phyloP scores from a whole-genome alignment of 2,888 invertebrate species.

The Glomeris marginata region DNA sequence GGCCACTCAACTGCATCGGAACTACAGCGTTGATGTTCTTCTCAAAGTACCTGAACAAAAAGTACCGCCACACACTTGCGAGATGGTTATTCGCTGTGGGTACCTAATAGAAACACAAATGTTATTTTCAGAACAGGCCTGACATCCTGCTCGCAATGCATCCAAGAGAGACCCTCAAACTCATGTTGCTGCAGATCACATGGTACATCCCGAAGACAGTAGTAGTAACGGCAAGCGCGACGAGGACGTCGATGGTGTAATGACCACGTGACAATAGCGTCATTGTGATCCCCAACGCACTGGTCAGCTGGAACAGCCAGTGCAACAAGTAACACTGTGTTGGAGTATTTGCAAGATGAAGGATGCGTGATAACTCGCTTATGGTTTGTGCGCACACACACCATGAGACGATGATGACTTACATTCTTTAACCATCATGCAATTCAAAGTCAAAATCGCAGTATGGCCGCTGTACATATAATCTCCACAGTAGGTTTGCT shows the following conservation, averaged over 20 bases:
- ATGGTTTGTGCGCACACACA: too few species aligned
- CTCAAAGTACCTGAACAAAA: slow-evolving; percentile 72
- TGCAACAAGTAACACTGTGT: slow-evolving; percentile 56
- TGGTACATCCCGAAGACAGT: slow-evolving; percentile 84
- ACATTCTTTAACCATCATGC: slow-evolving; percentile 70
- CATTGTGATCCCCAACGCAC: slow-evolving; percentile 57
- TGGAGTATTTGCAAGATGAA: slow-evolving; percentile 54
- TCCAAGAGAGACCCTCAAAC: too few species aligned
- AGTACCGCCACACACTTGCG: slow-evolving; percentile 76
- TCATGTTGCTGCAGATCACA: slow-evolving; percentile 57
- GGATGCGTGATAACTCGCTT: too few species aligned
- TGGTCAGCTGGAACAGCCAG: slow-evolving; percentile 58
- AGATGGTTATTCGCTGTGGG: slow-evolving; percentile 50
- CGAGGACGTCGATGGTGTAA: slow-evolving; percentile 78
- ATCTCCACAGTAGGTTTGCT: too few species aligned
- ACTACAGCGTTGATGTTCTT: slow-evolving; percentile 67
- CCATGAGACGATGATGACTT: slow-evolving; percentile 30
- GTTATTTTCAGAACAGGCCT: too few species aligned
- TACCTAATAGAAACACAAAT: slow-evolving; percentile 36
- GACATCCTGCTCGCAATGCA: too few species aligned
- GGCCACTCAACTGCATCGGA: slow-evolving; percentile 77
- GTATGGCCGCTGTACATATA: slow-evolving; percentile 90
- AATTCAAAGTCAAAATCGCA: slow-evolving; percentile 62
- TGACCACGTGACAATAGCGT: slow-evolving; percentile 65
- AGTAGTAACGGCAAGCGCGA: slow-evolving; percentile 81